These are phyloP conservation scores for Daboia siamensis DNA, from an alignment of 2,113 vertebrate genomes.

Conservation along the genomic window DNA sequence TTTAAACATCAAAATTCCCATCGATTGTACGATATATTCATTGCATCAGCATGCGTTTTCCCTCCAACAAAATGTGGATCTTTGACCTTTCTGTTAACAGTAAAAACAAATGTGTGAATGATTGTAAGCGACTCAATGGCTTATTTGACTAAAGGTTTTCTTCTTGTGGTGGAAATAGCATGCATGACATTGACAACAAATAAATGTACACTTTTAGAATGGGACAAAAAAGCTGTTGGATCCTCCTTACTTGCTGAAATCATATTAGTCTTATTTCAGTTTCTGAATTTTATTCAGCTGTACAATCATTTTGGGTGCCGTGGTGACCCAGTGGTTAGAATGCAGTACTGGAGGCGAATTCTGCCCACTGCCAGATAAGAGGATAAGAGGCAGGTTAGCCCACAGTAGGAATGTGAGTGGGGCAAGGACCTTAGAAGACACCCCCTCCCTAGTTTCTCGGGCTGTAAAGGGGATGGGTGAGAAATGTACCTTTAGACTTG, in stretches of 20 bases:
- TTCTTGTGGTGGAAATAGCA: not conserved
- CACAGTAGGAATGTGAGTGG: no score
- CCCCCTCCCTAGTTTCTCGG: no score
- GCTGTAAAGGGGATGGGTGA: no score
- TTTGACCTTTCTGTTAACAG: slow-evolving; percentile 59
- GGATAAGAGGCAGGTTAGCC: no score
- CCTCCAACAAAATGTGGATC: slow-evolving; percentile 41
- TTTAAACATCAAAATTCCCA: slow-evolving; percentile 42
- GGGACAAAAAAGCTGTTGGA: not conserved
- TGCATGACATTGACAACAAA: not conserved
- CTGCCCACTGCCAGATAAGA: no score
- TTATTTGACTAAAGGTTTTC: slow-evolving; percentile 24
- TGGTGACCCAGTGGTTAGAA: no score
- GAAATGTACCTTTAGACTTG: not conserved
- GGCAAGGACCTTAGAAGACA: no score
- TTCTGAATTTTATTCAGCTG: not conserved
- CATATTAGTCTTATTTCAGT: not conserved
- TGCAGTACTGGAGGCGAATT: no score
- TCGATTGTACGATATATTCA: slow-evolving; percentile 49
- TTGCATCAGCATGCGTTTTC: slow-evolving; percentile 53
- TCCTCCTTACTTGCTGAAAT: not conserved
- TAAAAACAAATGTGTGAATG: slow-evolving; percentile 43
- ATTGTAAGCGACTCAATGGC: slow-evolving; percentile 34
- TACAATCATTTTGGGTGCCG: not conserved
- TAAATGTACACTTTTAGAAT: not conserved